Evolutionary conservation across 2,888 invertebrate genomes (phyloP).

Genomic region (Ichneumoninae sp.): DNA sequence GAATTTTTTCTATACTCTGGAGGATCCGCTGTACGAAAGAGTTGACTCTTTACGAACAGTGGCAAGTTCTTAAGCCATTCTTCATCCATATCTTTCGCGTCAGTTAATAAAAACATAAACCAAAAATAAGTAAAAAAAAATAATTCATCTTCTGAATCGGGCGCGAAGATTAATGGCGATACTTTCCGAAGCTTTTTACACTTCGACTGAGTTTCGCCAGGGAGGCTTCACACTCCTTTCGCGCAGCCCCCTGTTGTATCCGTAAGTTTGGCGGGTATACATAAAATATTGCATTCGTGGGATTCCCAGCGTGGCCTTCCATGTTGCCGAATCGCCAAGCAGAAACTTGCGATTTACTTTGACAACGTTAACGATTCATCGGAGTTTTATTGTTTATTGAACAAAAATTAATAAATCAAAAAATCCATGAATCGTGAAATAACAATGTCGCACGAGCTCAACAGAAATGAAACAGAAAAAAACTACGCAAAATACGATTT

Average conservation of each 20-base stretch:
- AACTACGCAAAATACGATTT: too few relatives aligned
- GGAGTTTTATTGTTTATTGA: not conserved
- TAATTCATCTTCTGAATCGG: constrained; percentile 23
- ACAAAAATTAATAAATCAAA: not conserved
- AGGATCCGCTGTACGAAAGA: not conserved
- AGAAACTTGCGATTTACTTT: not conserved
- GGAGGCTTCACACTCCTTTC: constrained; percentile 13
- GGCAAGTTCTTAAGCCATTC: not conserved
- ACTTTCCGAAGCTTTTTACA: constrained; percentile 29
- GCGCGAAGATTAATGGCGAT: constrained; percentile 67
- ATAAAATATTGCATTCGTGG: constrained; percentile 38
- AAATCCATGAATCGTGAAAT: not conserved
- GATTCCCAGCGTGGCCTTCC: constrained; percentile 1
- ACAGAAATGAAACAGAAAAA: too few relatives aligned
- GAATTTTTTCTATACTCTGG: not conserved
- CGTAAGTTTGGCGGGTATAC: constrained; percentile 44
- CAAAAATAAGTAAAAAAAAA: constrained; percentile 48
- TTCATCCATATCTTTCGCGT: constrained; percentile 72
- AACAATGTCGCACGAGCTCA: too few relatives aligned
- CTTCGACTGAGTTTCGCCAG: not conserved
- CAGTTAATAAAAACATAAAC: constrained; percentile 60
- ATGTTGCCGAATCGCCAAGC: not conserved
- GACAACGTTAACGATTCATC: constrained; percentile 19
- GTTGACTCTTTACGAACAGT: constrained; percentile 5
- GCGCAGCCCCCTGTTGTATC: constrained; percentile 27